Conservation (phyloP, 92 coral and sea anemone genomes). For the Porites cylindrica region DNA sequence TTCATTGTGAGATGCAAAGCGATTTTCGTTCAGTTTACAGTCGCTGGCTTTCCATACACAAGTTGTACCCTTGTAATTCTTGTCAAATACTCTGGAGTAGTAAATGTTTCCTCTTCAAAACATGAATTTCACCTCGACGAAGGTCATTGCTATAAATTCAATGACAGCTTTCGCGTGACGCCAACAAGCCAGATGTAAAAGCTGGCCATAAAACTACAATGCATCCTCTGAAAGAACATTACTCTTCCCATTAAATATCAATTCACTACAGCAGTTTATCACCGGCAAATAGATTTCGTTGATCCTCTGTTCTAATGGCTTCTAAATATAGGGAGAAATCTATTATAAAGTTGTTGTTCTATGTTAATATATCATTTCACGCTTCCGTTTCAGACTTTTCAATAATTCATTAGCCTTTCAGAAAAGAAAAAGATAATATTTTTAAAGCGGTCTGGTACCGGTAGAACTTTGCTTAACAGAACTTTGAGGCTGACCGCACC, state of each 20-base stretch:
- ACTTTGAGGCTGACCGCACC: not conserved
- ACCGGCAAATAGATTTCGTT: not conserved
- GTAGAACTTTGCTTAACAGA: not conserved
- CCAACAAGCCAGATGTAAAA: not conserved
- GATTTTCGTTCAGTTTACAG: not conserved
- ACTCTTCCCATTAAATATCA: not conserved
- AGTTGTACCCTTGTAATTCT: no score
- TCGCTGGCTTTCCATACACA: no score
- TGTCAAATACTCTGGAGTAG: not conserved
- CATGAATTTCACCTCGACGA: not conserved
- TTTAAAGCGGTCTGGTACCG: conserved; percentile 45
- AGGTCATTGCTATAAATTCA: conserved; percentile 1
- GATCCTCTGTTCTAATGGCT: not conserved
- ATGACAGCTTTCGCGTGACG: conserved; percentile 17
- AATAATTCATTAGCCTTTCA: conserved; percentile 22
- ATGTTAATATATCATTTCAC: not conserved
- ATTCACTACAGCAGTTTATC: not conserved
- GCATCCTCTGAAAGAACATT: not conserved
- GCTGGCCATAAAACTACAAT: not conserved
- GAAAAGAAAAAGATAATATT: not conserved
- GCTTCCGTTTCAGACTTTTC: not conserved
- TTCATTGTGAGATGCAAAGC: conserved; percentile 38
- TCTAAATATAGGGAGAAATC: not conserved
- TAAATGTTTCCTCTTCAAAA: not conserved
- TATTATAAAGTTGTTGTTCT: not conserved